A percentile compares a stretch with the other conserved stretches of the same genome.
Conservation (phyloP, 2,888 invertebrate species). For the Cephus runcator region DNA sequence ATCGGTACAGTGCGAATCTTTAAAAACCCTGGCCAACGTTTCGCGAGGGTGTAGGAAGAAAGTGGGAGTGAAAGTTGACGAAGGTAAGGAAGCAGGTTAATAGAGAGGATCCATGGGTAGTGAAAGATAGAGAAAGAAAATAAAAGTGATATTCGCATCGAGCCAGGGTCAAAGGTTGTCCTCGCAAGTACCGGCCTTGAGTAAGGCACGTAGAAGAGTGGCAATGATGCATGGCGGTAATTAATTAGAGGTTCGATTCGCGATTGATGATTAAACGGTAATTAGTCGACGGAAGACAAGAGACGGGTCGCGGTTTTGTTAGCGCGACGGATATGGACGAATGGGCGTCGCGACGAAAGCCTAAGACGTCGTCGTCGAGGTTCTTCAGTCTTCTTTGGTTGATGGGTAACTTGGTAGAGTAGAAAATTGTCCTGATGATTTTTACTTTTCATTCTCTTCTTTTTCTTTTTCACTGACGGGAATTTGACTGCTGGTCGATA, state of each 20-base stretch:
- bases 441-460: slow-evolving; percentile 2
- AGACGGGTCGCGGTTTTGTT: background rate
- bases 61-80: background rate
- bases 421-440: slow-evolving; percentile 1
- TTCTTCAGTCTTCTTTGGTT: slow-evolving; percentile 72
- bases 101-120: background rate
- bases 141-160: background rate
- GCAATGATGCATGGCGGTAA: background rate
- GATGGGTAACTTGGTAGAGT: slow-evolving; percentile 67
- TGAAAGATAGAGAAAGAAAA: background rate
- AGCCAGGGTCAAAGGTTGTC: background rate
- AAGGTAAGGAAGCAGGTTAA: background rate
- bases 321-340: background rate
- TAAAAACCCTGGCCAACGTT: background rate
- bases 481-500: background rate
- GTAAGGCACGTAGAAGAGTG: background rate
- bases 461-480: background rate
- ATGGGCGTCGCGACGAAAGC: background rate
- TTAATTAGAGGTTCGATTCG: background rate
- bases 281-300: slow-evolving; percentile 45
- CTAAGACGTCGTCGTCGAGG: slow-evolving; percentile 47
- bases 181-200: background rate
- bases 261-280: slow-evolving; percentile 49
- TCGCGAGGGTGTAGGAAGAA: background rate
- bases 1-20: background rate